Evolutionary conservation across 2,797 vertebrate genomes (phyloP).

Genomic region (Nannoperca obscura): DNA sequence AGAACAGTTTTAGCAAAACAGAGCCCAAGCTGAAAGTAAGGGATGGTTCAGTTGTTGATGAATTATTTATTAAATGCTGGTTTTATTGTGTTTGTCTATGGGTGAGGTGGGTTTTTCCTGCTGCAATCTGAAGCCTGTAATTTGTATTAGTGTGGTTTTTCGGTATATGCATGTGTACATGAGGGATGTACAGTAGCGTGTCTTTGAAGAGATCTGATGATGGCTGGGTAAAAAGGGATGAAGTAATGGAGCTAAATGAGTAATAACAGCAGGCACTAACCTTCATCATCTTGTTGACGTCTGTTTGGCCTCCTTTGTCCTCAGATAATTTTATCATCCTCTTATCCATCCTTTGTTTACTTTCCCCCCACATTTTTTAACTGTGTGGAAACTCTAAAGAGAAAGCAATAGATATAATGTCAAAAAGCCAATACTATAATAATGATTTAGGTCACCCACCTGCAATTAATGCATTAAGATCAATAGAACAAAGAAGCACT

Average conservation of each 20-base stretch:
- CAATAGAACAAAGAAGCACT: neutral
- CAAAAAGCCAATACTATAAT: neutral
- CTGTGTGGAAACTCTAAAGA: slow-evolving; percentile 56
- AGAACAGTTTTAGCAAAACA: slow-evolving; percentile 42
- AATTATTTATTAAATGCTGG: slow-evolving; percentile 39
- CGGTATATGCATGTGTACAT: slow-evolving; percentile 65
- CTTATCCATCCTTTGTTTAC: slow-evolving; percentile 15
- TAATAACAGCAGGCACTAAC: slow-evolving; percentile 33
- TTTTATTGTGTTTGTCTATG: slow-evolving; percentile 52
- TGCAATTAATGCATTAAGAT: neutral
- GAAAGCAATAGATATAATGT: slow-evolving; percentile 48
- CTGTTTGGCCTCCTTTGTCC: slow-evolving; percentile 52
- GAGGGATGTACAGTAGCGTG: slow-evolving; percentile 57
- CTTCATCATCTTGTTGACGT: slow-evolving; percentile 35
- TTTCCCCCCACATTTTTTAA: slow-evolving; percentile 24
- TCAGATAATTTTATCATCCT: slow-evolving; percentile 3
- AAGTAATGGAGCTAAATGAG: slow-evolving; percentile 37
- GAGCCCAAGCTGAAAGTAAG: slow-evolving; percentile 47
- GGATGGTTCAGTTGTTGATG: slow-evolving; percentile 34
- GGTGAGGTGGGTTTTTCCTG: slow-evolving; percentile 37
- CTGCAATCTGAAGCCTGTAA: slow-evolving; percentile 52
- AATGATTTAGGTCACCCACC: neutral
- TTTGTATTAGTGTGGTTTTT: slow-evolving; percentile 61
- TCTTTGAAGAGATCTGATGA: slow-evolving; percentile 57
- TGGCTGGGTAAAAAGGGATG: slow-evolving; percentile 41